phyloP scores from a whole-genome alignment of 2,888 invertebrate genomes.

The Drosophila colorata region DNA sequence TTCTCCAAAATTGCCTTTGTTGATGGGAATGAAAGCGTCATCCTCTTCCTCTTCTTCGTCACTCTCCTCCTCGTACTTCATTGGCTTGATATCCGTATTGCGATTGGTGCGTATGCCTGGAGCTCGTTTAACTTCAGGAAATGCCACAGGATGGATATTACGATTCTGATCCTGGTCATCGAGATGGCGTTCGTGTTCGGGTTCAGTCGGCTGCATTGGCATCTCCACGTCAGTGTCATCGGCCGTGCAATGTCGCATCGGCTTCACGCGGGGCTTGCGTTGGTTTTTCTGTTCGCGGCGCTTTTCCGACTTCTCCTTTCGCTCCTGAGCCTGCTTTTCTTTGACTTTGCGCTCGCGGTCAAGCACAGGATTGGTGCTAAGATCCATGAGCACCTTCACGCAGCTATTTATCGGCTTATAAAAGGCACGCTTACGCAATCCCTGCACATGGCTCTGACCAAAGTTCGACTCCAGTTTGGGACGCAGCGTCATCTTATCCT shows the following conservation, averaged over 20 bases:
- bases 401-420: constrained; percentile 32
- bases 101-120: constrained; percentile 38
- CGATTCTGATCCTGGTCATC: background rate
- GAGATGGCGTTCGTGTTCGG: background rate
- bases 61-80: constrained; percentile 1
- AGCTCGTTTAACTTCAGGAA: background rate
- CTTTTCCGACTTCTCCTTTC: constrained; percentile 25
- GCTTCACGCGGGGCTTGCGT: constrained; percentile 10
- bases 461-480: constrained; percentile 53
- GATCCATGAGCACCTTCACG: constrained; percentile 38
- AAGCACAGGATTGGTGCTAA: constrained; percentile 34
- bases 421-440: constrained; percentile 31
- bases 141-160: background rate
- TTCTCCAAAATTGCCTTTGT: background rate
- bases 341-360: constrained; percentile 39
- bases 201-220: background rate
- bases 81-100: constrained; percentile 11
- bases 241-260: constrained; percentile 36
- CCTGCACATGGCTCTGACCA: constrained; percentile 47
- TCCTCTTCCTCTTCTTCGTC: constrained; percentile 1
- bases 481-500: constrained; percentile 47
- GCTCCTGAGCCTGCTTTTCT: constrained; percentile 30
- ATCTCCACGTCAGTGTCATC: constrained; percentile 35
- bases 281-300: constrained; percentile 32
- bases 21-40: background rate